These are phyloP conservation scores for Coleophora flavipennella DNA, from an alignment of 2,888 invertebrate genomes.

Conservation along the genomic window DNA sequence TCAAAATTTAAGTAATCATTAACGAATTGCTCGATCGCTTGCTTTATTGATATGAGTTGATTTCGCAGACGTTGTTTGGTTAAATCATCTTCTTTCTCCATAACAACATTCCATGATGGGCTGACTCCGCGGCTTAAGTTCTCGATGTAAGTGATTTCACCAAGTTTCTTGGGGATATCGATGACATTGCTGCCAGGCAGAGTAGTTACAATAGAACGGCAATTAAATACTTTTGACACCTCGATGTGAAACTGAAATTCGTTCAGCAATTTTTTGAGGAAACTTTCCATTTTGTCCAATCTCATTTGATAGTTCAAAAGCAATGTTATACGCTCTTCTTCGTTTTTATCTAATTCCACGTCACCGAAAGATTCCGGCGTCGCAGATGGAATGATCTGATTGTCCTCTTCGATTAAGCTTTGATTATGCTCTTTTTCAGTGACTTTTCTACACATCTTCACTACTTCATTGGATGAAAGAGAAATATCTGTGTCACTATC, in stretches of 20 bases:
- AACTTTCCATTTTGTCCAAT: slow-evolving; percentile 43
- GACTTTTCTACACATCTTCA: slow-evolving; percentile 12
- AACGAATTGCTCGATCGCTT: slow-evolving; percentile 40
- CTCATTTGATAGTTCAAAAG: slow-evolving; percentile 45
- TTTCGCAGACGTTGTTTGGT: slow-evolving; percentile 42
- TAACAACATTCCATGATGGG: slow-evolving; percentile 49
- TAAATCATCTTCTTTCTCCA: slow-evolving; percentile 42
- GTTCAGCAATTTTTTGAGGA: slow-evolving; percentile 41
- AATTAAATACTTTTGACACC: slow-evolving; percentile 51
- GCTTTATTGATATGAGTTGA: slow-evolving; percentile 42
- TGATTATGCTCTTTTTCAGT: background rate
- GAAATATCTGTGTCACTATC: slow-evolving; percentile 47
- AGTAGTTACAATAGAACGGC: slow-evolving; percentile 31
- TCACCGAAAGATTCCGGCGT: slow-evolving; percentile 55
- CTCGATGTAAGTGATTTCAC: slow-evolving; percentile 28
- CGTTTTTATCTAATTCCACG: slow-evolving; percentile 49
- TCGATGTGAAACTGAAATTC: slow-evolving; percentile 61
- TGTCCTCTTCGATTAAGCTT: slow-evolving; percentile 16
- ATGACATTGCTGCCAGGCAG: slow-evolving; percentile 27
- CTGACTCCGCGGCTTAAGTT: slow-evolving; percentile 28
- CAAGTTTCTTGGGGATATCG: slow-evolving; percentile 27
- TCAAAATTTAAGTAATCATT: slow-evolving; percentile 28
- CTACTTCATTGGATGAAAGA: slow-evolving; percentile 23
- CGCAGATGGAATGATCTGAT: slow-evolving; percentile 27
- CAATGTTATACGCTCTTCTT: slow-evolving; percentile 41